Base-by-base conservation (phyloP, 2,888 invertebrate genomes). In the Herminia tarsipennalis region DNA sequence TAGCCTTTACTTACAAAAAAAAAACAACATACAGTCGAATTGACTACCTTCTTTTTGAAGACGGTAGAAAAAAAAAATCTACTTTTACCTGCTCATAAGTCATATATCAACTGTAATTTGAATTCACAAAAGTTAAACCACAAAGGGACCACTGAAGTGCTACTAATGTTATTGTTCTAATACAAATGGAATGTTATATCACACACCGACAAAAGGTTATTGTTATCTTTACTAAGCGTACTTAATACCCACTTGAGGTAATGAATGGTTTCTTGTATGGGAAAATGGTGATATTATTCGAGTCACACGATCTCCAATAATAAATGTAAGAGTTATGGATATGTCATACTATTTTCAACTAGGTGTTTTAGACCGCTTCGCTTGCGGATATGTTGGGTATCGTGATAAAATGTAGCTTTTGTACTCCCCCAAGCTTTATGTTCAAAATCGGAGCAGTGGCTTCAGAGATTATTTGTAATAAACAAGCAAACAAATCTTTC, bases 141-240 rank as follows among this genome's bases (percentile, higher is more conserved):
- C 22, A 49, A 44, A 49, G 29, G 17, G 10, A 2, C 14, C 5
- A 37, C 13, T 30, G 22, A 14, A 22, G 41, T 18, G 38, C 6
- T 17, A 36, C 20, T 37, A 48, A 39, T 37, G n/a, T 34, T 39
- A 45, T 43, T 45, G 45, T 57, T 30, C 18, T 38, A 32, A 35
- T 17, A 21, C 17, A 38, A 44, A 27, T 10, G 14, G 14, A 58
- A 46, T 37, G 5, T 29, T 5, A 29, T 45, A 28, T 29, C 12
- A 22, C 16, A 4, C 17, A 6, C 2, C 18, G 38, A 32, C 16
- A 53, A 43, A 40, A 39, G 20, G 12, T 34, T 27, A 42, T 30
- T 56, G 27, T 44, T 12, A 17, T 10, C 14, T 16, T 34, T 13
- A 21, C 18, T 22, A 9, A 22, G 13, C 3, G 6, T 35, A 6